Percentiles rank a stretch among this genome's conserved stretches.
These are phyloP conservation scores for Talpa occidentalis DNA, from an alignment of 2,113 vertebrate genomes.

Conservation along the genomic window DNA sequence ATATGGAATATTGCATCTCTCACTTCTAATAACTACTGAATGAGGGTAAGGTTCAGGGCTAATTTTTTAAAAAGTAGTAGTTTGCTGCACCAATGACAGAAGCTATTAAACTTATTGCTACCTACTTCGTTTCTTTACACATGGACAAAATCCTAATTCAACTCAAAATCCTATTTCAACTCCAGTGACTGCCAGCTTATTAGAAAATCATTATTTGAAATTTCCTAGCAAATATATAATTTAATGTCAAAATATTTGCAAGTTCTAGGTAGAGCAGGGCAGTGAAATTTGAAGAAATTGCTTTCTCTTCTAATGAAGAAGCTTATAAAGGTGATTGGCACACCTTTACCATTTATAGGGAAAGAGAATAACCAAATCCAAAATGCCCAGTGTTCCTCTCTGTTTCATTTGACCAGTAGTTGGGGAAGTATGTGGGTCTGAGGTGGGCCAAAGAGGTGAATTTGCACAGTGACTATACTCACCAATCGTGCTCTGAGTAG, in stretches of 20 bases:
- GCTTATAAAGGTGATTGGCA: not conserved
- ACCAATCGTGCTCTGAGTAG: not conserved
- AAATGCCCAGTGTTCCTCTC: not conserved
- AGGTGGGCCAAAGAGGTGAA: not conserved
- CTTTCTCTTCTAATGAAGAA: constrained; percentile 12
- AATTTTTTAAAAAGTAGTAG: constrained; percentile 68
- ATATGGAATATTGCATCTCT: not conserved
- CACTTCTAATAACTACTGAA: constrained; percentile 52
- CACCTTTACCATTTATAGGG: not conserved
- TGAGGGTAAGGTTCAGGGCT: constrained; percentile 34
- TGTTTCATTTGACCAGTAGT: not conserved
- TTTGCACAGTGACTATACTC: not conserved
- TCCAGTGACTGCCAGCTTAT: not conserved
- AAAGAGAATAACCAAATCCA: not conserved
- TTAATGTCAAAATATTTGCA: constrained; percentile 45
- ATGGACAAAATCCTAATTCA: constrained; percentile 56
- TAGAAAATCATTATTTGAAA: constrained; percentile 41
- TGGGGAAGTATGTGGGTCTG: not conserved
- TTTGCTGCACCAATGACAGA: constrained; percentile 38
- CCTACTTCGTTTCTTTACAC: constrained; percentile 51
- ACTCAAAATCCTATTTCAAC: no score
- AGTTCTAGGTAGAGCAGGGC: not conserved
- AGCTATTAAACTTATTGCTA: constrained; percentile 63
- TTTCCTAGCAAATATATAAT: constrained; percentile 50
- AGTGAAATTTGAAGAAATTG: constrained; percentile 61